phyloP scores from a whole-genome alignment of 2,113 vertebrate species.

The Collichthys lucidus region DNA sequence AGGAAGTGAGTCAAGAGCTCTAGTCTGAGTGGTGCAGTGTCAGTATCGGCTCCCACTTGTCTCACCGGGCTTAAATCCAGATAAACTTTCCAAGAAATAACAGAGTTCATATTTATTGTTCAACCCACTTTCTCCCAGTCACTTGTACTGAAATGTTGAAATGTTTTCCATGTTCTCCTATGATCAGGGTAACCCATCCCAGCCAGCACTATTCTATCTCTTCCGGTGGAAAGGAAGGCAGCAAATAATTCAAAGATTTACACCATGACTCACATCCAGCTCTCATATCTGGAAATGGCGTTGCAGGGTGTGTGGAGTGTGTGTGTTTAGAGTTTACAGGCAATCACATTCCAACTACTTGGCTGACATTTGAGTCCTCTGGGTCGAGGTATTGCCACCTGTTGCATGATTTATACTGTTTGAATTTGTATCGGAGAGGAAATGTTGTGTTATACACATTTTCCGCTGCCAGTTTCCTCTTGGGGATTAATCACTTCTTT shows the following conservation, averaged over 20 bases:
- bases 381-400: slow-evolving; percentile 42
- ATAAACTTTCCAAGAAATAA: neutral
- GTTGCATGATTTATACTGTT: slow-evolving; percentile 12
- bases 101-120: neutral
- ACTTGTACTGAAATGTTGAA: neutral
- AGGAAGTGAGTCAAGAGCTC: slow-evolving; percentile 51
- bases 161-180: neutral
- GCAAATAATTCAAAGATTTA: slow-evolving; percentile 2
- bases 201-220: neutral
- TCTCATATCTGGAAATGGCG: slow-evolving; percentile 19
- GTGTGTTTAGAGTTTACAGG: neutral
- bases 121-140: neutral
- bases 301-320: slow-evolving; percentile 8
- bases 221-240: neutral
- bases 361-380: slow-evolving; percentile 29
- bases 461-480: neutral
- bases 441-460: neutral
- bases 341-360: slow-evolving; percentile 5
- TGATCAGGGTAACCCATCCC: neutral
- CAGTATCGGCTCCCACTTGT: neutral
- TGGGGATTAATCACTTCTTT: neutral
- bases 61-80: neutral
- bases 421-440: slow-evolving; percentile 14
- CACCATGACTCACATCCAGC: slow-evolving; percentile 33
- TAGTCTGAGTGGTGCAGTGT: neutral